A percentile compares a stretch with the other conserved stretches of the same genome.
Evolutionary conservation across 2,113 vertebrate genomes (phyloP).

Genomic region (Narcine bancroftii): DNA sequence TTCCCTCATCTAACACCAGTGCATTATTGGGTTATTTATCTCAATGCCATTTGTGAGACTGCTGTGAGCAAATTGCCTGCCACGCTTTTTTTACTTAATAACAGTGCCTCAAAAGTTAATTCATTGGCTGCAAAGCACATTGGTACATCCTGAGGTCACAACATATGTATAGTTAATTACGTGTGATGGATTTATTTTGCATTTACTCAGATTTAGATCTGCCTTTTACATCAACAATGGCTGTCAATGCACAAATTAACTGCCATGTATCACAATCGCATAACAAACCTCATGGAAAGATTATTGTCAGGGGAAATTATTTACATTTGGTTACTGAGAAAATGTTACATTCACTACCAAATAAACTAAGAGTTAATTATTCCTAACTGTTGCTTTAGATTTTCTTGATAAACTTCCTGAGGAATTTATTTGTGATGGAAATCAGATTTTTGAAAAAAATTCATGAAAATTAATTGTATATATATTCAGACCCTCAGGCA

Average conservation of each 20-base stretch:
- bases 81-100: not conserved
- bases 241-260: not conserved
- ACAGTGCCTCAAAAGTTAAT: not conserved
- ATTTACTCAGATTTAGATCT: not conserved
- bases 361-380: constrained; percentile 27
- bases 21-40: not conserved
- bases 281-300: constrained; percentile 16
- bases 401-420: constrained; percentile 15
- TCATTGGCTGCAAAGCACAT: not conserved
- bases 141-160: constrained; percentile 4
- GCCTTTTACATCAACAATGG: constrained; percentile 10
- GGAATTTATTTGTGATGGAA: constrained; percentile 18
- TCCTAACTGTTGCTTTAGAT: not conserved
- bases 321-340: constrained; percentile 3
- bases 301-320: not conserved
- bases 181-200: constrained; percentile 7
- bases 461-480: not conserved
- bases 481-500: not conserved
- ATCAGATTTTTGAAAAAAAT: constrained; percentile 31
- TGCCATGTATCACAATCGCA: not conserved
- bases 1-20: not conserved
- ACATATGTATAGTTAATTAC: constrained; percentile 1
- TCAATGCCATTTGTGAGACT: not conserved
- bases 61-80: not conserved
- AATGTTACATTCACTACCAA: not conserved